These are phyloP conservation scores for Ennomos erosarius DNA, from an alignment of 2,888 invertebrate species.

Conservation along the genomic window DNA sequence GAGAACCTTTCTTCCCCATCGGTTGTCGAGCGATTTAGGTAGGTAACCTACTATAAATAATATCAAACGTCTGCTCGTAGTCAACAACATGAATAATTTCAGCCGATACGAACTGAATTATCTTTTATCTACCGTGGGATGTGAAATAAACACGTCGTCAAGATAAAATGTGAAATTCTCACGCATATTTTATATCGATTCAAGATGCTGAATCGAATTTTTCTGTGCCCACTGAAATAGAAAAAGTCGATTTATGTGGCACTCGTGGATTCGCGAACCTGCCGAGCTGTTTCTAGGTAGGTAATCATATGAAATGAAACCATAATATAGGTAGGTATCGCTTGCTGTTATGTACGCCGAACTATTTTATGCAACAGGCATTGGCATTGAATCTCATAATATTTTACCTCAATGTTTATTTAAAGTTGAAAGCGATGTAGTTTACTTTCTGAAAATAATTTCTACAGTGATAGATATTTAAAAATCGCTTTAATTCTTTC, in stretches of 20 bases:
- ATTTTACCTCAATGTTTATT: background rate
- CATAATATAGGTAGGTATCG: conserved; percentile 22
- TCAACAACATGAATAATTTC: too few relatives aligned
- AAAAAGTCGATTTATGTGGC: conserved; percentile 55
- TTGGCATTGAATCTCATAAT: conserved; percentile 2
- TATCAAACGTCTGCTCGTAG: too few relatives aligned
- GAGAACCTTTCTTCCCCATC: too few relatives aligned
- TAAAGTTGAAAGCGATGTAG: background rate
- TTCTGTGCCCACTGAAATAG: conserved; percentile 49
- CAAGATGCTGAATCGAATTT: conserved; percentile 44
- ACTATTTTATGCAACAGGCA: conserved; percentile 6
- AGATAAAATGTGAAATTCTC: conserved; percentile 45
- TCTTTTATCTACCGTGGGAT: conserved; percentile 12
- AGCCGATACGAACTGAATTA: conserved; percentile 5
- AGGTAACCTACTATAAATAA: too few relatives aligned
- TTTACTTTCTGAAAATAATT: conserved; percentile 1
- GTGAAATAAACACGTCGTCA: conserved; percentile 39
- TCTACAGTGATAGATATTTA: too few relatives aligned
- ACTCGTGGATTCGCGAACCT: conserved; percentile 38
- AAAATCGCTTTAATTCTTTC: too few relatives aligned
- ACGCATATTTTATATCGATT: conserved; percentile 44
- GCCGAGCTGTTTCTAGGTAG: conserved; percentile 21
- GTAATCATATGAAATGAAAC: conserved; percentile 45
- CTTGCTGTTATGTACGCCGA: conserved; percentile 26
- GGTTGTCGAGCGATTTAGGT: too few relatives aligned